Evolutionary conservation across 2,888 invertebrate genomes (phyloP).

Genomic region (Clitarchus hookeri): DNA sequence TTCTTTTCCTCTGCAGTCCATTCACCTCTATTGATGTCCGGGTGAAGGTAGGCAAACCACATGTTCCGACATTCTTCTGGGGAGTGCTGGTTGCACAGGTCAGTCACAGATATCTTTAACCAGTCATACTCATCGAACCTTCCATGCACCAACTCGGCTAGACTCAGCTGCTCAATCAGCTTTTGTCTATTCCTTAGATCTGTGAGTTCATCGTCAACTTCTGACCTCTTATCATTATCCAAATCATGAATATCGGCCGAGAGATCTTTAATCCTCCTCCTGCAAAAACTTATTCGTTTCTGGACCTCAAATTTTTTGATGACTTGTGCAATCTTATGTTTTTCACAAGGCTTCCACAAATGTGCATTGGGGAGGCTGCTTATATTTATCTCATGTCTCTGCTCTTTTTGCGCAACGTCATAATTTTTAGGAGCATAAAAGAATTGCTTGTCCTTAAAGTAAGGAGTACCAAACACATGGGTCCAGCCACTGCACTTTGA

Average conservation of each 20-base stretch:
- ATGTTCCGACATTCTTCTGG: constrained; percentile 27
- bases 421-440: background rate
- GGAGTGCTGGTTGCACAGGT: background rate
- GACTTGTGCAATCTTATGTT: background rate
- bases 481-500: background rate
- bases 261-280: background rate
- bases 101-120: constrained; percentile 29
- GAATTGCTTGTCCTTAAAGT: constrained; percentile 11
- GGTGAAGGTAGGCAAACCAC: constrained; percentile 27
- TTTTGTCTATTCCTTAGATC: background rate
- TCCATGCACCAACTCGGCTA: background rate
- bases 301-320: background rate
- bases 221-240: background rate
- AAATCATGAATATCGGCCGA: background rate
- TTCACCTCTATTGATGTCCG: background rate
- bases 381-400: background rate
- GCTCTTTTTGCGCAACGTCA: background rate
- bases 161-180: background rate
- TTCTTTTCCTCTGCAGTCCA: constrained; percentile 26
- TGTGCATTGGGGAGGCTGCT: background rate
- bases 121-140: constrained; percentile 28
- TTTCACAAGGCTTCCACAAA: background rate
- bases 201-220: background rate
- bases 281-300: background rate
- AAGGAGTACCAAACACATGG: constrained; percentile 1